Evolutionary conservation across 2,888 invertebrate species (phyloP), one percentile per base, ranked within the genome.

Genomic region (Liodrosophila aerea): DNA sequence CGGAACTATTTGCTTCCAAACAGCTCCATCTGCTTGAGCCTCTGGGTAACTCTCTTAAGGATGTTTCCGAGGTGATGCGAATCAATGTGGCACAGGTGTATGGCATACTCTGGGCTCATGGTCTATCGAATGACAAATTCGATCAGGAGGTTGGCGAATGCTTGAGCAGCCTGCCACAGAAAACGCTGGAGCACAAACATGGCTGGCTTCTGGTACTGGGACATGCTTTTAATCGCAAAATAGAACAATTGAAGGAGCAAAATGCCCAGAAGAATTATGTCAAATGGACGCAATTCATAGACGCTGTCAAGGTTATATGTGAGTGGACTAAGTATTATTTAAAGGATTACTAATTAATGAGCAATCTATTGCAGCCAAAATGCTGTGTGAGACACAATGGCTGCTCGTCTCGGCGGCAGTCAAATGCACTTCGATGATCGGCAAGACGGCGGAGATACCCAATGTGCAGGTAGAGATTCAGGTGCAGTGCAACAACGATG

Each of bases 41-140:
- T 0, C 66, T 90, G 13, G 60, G 72, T 0, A 76, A 88, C 41
- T 88, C 94, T 1, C 91, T 95, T 47, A 92, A 92, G 11, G 94
- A 93, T 41, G 93, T 94, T 5, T 95, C 94, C 73, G 95, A 96
- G 88, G 95, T 94, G 13, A 92, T 96, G 63, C 91, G 97, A 41
- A 93, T 94, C 41, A 91, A 93, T 46, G 93, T 94, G 0, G 93
- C 96, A 0, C 92, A 94, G 71, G 92, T 97, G 49, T 96, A 94
- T 88, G 95, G 94, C 1, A 92, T 96, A 44, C 92, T 96, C 13
- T 91, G 93, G 9, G 93, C 93, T 0, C 90, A 93, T 61, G 92
- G 93, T 0, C 85, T 91, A 4, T 75, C 90, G 43, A 88, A 90
- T 22, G 87, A 88, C 1, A 91, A 92, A 33, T 93, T 94, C 73